A percentile compares a stretch with the other conserved stretches of the same genome.
phyloP scores from a whole-genome alignment of 2,888 invertebrate genomes.

The Caenorhabditis sp. region DNA sequence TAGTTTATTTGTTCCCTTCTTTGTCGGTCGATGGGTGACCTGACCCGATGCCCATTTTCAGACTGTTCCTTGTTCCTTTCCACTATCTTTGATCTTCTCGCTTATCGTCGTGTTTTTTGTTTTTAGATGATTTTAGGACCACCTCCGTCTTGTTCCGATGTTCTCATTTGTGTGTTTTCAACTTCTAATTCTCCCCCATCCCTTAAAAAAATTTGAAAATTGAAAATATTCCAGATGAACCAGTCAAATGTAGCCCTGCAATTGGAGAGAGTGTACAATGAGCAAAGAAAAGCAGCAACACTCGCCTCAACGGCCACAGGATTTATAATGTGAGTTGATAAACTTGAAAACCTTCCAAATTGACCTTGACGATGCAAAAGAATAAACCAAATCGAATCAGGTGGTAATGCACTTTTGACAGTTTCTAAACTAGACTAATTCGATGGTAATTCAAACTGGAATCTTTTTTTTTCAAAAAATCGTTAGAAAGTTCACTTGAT shows the following conservation, averaged over 20 bases:
- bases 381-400: conserved; percentile 1
- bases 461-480: no score
- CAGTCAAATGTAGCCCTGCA: conserved; percentile 45
- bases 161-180: background rate
- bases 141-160: background rate
- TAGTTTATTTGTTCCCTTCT: conserved; percentile 59
- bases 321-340: conserved; percentile 66
- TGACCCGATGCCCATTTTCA: background rate
- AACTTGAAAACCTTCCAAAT: background rate
- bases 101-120: background rate
- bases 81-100: conserved; percentile 7
- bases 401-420: conserved; percentile 9
- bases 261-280: conserved; percentile 67
- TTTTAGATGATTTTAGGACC: no score
- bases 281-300: conserved; percentile 69
- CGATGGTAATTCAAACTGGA: no score
- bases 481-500: background rate
- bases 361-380: no score
- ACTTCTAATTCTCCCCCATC: no score
- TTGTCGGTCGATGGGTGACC: conserved; percentile 39
- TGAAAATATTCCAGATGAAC: conserved; percentile 32
- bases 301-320: conserved; percentile 72
- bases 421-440: no score
- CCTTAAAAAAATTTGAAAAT: background rate
- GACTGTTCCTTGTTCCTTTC: conserved; percentile 15